A percentile compares a stretch with the other conserved stretches of the same genome.
These are phyloP conservation scores for Dicyrtomina minuta DNA, from an alignment of 2,888 invertebrate genomes.

Conservation along the genomic window DNA sequence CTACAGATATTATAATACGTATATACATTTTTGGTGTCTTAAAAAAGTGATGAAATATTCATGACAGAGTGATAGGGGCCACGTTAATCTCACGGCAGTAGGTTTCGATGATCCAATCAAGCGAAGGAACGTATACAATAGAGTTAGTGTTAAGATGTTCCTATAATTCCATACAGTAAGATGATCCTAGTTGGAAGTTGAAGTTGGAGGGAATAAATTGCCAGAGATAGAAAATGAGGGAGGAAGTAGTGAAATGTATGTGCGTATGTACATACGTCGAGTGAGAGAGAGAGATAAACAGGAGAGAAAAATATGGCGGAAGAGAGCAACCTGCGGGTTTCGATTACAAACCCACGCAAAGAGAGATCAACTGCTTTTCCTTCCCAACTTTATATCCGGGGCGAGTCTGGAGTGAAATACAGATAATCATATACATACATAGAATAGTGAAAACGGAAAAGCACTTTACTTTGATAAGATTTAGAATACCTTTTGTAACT, in stretches of 20 bases:
- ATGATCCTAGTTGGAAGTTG: not conserved
- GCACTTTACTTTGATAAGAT: slow-evolving; percentile 36
- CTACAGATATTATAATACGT: too few species aligned
- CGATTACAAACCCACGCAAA: slow-evolving; percentile 5
- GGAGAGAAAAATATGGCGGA: slow-evolving; percentile 6
- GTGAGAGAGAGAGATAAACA: not conserved
- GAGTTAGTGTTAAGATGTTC: too few species aligned
- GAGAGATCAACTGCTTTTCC: slow-evolving; percentile 10
- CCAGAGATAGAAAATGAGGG: slow-evolving; percentile 1
- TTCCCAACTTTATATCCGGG: slow-evolving; percentile 28
- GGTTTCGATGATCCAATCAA: slow-evolving; percentile 20
- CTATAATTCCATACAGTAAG: too few species aligned
- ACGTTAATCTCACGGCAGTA: slow-evolving; percentile 1
- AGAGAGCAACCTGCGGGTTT: slow-evolving; percentile 3
- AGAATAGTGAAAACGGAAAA: slow-evolving; percentile 23
- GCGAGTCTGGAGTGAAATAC: slow-evolving; percentile 25
- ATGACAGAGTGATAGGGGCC: slow-evolving; percentile 3
- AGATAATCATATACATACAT: too few species aligned
- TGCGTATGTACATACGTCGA: not conserved
- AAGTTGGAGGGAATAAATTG: not conserved
- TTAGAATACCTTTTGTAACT: slow-evolving; percentile 33
- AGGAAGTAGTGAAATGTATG: not conserved
- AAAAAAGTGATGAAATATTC: slow-evolving; percentile 11
- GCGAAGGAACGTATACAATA: not conserved
- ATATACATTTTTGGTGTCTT: too few species aligned